Evolutionary conservation across 2,113 vertebrate genomes (phyloP).

Genomic region (Perognathus longimembris): DNA sequence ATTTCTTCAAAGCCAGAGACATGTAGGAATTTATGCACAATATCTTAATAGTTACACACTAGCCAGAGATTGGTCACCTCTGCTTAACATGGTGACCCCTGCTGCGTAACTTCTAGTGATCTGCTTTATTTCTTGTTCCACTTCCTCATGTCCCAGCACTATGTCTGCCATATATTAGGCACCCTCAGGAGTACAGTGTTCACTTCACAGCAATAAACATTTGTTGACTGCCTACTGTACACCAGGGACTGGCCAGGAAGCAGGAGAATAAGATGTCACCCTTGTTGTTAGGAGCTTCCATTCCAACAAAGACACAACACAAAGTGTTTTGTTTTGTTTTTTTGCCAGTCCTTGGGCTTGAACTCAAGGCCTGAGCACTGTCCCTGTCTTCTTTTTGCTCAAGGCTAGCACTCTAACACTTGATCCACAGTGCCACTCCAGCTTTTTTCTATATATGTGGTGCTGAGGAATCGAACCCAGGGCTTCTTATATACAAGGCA

Average conservation of each 20-base stretch:
- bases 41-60: background rate
- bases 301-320: background rate
- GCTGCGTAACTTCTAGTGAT: background rate
- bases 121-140: background rate
- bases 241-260: background rate
- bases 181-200: background rate
- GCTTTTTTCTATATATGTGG: no score
- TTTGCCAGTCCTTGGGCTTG: no score
- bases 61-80: background rate
- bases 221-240: background rate
- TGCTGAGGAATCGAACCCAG: no score
- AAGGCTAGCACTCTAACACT: no score
- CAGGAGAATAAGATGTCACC: background rate
- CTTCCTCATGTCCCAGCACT: background rate
- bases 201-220: background rate
- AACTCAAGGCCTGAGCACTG: no score
- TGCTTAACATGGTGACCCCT: background rate
- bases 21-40: background rate
- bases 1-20: background rate
- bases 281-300: background rate
- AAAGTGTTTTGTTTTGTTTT: background rate
- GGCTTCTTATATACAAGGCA: no score
- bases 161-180: background rate
- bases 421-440: no score
- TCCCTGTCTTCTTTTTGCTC: no score